A percentile compares a stretch with the other conserved stretches of the same genome.
phyloP scores from a whole-genome alignment of 2,113 vertebrate genomes.

The Aphelocoma coerulescens region DNA sequence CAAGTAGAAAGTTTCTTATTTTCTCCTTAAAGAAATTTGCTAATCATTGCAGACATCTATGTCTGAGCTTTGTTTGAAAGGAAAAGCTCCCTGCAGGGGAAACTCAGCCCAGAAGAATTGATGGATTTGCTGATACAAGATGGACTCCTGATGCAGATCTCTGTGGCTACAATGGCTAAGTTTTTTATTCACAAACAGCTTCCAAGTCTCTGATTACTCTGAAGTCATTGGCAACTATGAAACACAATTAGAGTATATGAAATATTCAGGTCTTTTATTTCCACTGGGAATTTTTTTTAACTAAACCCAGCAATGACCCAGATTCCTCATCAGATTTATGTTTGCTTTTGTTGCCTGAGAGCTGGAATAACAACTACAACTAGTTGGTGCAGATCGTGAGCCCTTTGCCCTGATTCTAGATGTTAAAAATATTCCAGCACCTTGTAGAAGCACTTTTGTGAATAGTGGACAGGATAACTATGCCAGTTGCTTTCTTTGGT shows the following conservation, averaged over 20 bases:
- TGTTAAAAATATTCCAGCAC: background rate
- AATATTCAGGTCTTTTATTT: conserved; percentile 4
- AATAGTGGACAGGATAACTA: background rate
- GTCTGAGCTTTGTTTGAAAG: background rate
- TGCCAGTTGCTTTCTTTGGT: background rate
- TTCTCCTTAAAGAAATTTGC: background rate
- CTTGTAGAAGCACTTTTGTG: background rate
- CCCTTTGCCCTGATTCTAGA: background rate
- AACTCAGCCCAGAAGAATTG: background rate
- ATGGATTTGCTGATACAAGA: background rate
- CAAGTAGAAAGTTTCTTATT: background rate
- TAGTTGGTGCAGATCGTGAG: background rate
- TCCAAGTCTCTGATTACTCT: background rate
- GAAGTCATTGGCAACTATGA: background rate
- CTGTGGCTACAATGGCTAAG: background rate
- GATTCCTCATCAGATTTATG: conserved; percentile 24
- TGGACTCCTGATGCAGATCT: background rate
- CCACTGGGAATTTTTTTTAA: background rate
- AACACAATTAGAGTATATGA: background rate
- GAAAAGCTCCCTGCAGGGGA: background rate
- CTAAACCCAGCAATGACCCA: conserved; percentile 21
- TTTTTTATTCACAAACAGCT: conserved; percentile 1
- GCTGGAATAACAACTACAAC: background rate
- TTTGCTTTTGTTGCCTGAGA: background rate
- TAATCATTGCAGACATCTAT: background rate